These are phyloP conservation scores for Thereva unica DNA, from an alignment of 2,888 invertebrate species.

Conservation along the genomic window DNA sequence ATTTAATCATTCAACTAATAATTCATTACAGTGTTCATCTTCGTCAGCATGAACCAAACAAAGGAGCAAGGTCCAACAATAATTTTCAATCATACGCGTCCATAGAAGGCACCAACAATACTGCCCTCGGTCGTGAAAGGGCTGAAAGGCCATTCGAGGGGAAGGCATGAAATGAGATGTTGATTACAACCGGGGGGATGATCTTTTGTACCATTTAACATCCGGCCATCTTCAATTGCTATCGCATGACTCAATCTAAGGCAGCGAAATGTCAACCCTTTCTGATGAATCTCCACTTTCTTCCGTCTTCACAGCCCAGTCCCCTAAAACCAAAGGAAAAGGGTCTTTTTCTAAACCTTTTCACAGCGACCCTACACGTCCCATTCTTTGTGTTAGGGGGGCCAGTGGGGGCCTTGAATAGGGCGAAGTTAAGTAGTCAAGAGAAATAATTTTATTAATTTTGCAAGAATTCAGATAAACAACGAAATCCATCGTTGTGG, in stretches of 20 bases:
- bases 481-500: neutral
- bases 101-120: constrained; percentile 38
- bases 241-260: constrained; percentile 37
- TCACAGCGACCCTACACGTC: no score
- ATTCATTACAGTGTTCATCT: constrained; percentile 39
- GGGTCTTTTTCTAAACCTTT: neutral
- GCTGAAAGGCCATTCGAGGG: constrained; percentile 32
- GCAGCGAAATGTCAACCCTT: constrained; percentile 38
- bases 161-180: constrained; percentile 35
- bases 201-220: constrained; percentile 37
- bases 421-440: constrained; percentile 20
- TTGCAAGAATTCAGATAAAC: constrained; percentile 33
- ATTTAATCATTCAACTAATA: constrained; percentile 40
- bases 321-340: neutral
- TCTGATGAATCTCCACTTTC: constrained; percentile 34
- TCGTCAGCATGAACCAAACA: constrained; percentile 38
- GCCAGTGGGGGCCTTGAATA: neutral
- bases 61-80: constrained; percentile 38
- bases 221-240: constrained; percentile 38
- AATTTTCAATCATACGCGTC: constrained; percentile 37
- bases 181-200: constrained; percentile 26
- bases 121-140: constrained; percentile 29
- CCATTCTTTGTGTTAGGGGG: no score
- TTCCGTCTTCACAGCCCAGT: neutral
- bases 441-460: constrained; percentile 37